Percentiles rank a stretch among this genome's conserved stretches.
These are phyloP conservation scores for Hippoglossus stenolepis DNA, from an alignment of 2,113 vertebrate genomes.

Conservation along the genomic window DNA sequence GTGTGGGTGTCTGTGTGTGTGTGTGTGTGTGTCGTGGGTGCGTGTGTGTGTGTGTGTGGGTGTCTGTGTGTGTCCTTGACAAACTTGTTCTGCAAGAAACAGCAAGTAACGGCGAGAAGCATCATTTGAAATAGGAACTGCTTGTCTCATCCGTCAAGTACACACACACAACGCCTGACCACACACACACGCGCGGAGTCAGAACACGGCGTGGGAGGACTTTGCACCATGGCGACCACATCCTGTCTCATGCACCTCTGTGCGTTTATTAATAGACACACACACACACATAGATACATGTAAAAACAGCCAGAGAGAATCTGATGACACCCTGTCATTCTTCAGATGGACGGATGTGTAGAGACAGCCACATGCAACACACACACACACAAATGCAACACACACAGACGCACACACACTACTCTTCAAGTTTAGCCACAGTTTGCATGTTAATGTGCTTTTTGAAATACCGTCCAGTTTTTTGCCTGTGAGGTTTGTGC, in stretches of 20 bases:
- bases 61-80: conserved; percentile 5
- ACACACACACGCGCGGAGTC: conserved; percentile 33
- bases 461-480: conserved; percentile 48
- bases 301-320: conserved; percentile 27
- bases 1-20: background rate
- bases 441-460: conserved; percentile 11
- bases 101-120: background rate
- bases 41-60: no score
- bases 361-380: background rate
- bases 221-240: conserved; percentile 79
- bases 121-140: conserved; percentile 44
- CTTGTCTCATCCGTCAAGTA: conserved; percentile 47
- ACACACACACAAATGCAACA: background rate
- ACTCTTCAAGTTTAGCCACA: conserved; percentile 17
- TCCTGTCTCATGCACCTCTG: conserved; percentile 76
- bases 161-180: conserved; percentile 63
- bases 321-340: conserved; percentile 17
- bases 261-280: conserved; percentile 73
- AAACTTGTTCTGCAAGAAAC: conserved; percentile 26
- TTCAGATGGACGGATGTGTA: conserved; percentile 26
- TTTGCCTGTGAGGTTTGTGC: conserved; percentile 32
- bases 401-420: background rate
- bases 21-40: background rate
- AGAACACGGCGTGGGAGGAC: conserved; percentile 74
- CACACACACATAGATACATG: conserved; percentile 43